Base-by-base conservation (phyloP, 2,888 invertebrate species). In the Coleophora flavipennella region DNA sequence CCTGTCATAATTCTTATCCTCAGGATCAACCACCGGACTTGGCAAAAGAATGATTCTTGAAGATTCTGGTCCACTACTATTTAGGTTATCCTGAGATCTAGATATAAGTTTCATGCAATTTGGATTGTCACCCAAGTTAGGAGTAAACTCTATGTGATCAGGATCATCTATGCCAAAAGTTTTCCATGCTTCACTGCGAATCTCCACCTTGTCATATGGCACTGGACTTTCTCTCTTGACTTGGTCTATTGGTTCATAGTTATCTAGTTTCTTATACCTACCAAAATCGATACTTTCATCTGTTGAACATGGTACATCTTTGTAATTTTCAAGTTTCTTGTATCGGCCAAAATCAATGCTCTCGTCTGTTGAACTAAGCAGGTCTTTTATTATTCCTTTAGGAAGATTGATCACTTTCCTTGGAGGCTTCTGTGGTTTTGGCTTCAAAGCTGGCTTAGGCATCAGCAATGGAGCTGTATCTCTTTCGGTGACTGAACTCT, bases 111-210 rank as follows among this genome's bases (percentile, higher is more conserved):
- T 85, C 47, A 84, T 72, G 46, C 79, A 79, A 45, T 83, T 75
- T 11, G 83, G 80, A 56, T 69, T 83, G 33, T 85, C 83, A 38
- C 67, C 75, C 46, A 81, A 64, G 51, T 83, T 81, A 1, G 81
- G 83, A 37, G 77, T 77, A 45, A 78, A 83, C 63, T 93, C 93
- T 0, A 88, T 89, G 57, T 93, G 93, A 45, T 89, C 88, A 8
- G 92, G 88, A 37, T 91, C 90, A 59, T 90, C 89, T 13, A 92
- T 86, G 1, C 94, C 94, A 44, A 92, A 81, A 1, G 93, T 93
- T 62, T 89, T 90, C 94, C 94, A 94, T 8, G 94, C 94, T 55
- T 94, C 91, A 55, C 86, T 91, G 44, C 92, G 86, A 6, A 91
- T 87, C 77, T 93, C 92, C 20, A 94, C 89, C 59, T 89, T 86